A percentile compares a stretch with the other conserved stretches of the same genome.
These are phyloP conservation scores for Pavo muticus DNA, from an alignment of 2,113 vertebrate genomes.

Conservation along the genomic window DNA sequence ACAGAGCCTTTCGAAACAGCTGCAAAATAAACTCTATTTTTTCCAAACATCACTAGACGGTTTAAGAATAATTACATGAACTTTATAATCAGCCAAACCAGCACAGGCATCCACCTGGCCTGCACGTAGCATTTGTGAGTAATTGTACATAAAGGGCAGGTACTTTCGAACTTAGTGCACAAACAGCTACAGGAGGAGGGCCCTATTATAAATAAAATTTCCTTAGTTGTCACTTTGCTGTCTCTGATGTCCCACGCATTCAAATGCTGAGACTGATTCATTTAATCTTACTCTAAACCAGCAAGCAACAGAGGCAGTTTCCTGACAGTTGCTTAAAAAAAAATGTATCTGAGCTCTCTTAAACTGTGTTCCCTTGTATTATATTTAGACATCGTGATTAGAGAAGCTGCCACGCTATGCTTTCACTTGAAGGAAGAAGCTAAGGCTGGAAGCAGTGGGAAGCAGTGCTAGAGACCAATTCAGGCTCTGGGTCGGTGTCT, in stretches of 20 bases:
- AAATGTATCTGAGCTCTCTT: conserved; percentile 21
- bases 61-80: conserved; percentile 44
- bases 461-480: accelerated
- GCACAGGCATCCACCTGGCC: neutral
- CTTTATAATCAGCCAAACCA: conserved; percentile 44
- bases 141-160: conserved; percentile 36
- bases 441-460: conserved; percentile 2
- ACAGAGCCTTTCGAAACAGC: conserved; percentile 44
- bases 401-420: conserved; percentile 18
- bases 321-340: conserved; percentile 54
- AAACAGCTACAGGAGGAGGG: conserved; percentile 35
- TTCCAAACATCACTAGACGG: neutral
- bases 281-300: conserved; percentile 68
- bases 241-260: conserved; percentile 69
- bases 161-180: conserved; percentile 11
- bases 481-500: neutral
- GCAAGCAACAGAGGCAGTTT: conserved; percentile 49
- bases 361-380: conserved; percentile 43
- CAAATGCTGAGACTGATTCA: conserved; percentile 67
- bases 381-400: conserved; percentile 58
- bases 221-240: conserved; percentile 59
- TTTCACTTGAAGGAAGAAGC: conserved; percentile 33
- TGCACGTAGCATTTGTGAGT: conserved; percentile 2
- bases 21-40: conserved; percentile 15
- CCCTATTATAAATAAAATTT: conserved; percentile 47